Evolutionary conservation across 1,140 invertebrate species (phyloP), one percentile per base, ranked within the genome.

Genomic region (Leptestheria dahalacensis): DNA sequence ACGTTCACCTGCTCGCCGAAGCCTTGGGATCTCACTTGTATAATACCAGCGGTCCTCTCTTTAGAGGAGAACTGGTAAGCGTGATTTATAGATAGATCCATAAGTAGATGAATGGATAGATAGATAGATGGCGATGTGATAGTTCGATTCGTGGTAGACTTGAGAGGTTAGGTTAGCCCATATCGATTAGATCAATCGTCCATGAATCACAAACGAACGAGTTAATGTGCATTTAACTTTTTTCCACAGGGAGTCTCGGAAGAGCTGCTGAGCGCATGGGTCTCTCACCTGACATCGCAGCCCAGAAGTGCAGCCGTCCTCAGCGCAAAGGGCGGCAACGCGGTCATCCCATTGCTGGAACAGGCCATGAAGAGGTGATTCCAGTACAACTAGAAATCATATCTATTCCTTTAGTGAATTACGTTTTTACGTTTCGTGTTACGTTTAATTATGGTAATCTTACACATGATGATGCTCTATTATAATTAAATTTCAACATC

Each of bases 1-100:
- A 95, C 69, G 83, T 89, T 1, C 78, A 79, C 68, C 71, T 86
- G 24, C 76, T 93, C 48, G 88, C 87, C 1, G 85, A 94, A 69
- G 81, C 88, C 1, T 74, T 97, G 48, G 87, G 88, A 1, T 79
- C 82, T 33, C 84, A 86, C 68, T 78, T 97, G 58, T 96, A 91
- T 73, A 91, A 91, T 72, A 51, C 83, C 82, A 10, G 74, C 74
- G 48, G 78, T 57, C 57, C 29, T 62, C 74, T 88, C 2, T 86
- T 88, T 66, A 77, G 78, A 59, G 78, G 82, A 48, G 77, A 80
- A 51, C 69, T 87, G 76, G 86, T 88, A 77, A 77, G 75, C 68
- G 50, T 25, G 15, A 18, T 53, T 33, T 51, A 52, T n/a, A n/a
- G n/a, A n/a, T n/a, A n/a, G n/a, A n/a, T n/a, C n/a, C n/a, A n/a